Base-by-base conservation (phyloP, 2,797 vertebrate genomes). In the Falco naumanni region DNA sequence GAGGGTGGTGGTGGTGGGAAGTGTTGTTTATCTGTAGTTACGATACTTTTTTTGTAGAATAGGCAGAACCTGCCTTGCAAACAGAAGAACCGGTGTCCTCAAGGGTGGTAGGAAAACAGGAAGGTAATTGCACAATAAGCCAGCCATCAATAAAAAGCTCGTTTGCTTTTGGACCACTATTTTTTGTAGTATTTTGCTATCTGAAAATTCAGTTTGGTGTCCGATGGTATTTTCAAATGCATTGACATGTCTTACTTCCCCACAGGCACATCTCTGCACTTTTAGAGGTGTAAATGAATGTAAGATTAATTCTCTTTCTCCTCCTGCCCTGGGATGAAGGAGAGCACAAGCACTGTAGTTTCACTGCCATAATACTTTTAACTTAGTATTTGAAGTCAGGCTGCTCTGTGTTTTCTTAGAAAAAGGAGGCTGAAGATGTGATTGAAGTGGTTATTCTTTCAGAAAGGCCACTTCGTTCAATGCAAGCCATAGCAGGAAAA, bases 241-340 rank as follows among this genome's bases (percentile, higher is more conserved):
- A 0, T 37, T 20, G 24, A 11, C 0, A 0, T 12, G 6, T 41
- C 47, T 86, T 18, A 5, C 6, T 54, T 66, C 34, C 53, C 5
- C 0, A 5, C 22, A 17, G 53, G 43, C n/a, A 26, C 22, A 21
- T 15, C 12, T 74, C 74, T 84, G 45, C 47, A 11, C n/a, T 48
- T 50, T 45, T 9, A 39, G 34, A 77, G 21, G 26, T 74, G 41
- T 61, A 45, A 85, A 47, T 37, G 26, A 70, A 29, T 1, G 1
- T 11, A 60, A 85, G 18, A 51, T 48, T n/a, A 34, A 43, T 86
- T 81, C 29, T 72, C 16, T 60, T 82, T 56, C 21, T 75, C 31
- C n/a, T 75, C 39, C 50, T 86, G 41, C 66, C 39, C 75, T 70
- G 68, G 53, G 48, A 51, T 78, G 69, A 60, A 83, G 72, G 25